Conservation (phyloP, 2,113 vertebrate genomes). For the Camelus dromedarius region DNA sequence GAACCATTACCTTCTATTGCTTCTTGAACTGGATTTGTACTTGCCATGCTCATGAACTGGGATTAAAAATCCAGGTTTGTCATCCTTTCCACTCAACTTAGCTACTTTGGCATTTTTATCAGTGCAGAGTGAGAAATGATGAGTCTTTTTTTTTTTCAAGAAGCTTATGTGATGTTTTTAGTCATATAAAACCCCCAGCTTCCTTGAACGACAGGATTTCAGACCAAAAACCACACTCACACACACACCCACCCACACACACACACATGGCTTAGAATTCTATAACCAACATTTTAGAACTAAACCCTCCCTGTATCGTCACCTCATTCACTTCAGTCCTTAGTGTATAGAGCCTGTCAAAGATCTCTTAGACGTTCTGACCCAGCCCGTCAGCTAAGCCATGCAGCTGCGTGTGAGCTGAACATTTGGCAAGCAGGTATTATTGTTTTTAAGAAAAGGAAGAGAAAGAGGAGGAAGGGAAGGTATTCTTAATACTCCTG, state of each 20-base stretch:
- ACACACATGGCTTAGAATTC: neutral
- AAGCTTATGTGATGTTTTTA: neutral
- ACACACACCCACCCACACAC: no score
- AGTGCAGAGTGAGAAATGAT: neutral
- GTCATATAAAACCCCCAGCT: neutral
- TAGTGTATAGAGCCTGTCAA: neutral
- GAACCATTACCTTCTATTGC: neutral
- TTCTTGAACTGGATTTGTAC: neutral
- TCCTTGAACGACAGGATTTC: conserved; percentile 18
- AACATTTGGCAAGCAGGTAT: neutral
- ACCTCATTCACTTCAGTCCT: neutral
- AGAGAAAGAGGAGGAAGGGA: neutral
- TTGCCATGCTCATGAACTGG: neutral
- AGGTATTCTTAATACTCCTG: neutral
- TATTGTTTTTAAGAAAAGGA: neutral
- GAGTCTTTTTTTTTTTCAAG: neutral
- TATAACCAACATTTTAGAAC: neutral
- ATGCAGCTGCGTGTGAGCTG: neutral
- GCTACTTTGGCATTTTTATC: neutral
- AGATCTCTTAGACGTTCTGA: neutral
- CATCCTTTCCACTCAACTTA: neutral
- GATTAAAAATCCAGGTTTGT: neutral
- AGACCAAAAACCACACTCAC: neutral
- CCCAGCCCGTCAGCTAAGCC: neutral
- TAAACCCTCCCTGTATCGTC: neutral